Percentiles rank a stretch among this genome's conserved stretches.
These are phyloP conservation scores for Apotomis betuletana DNA, from an alignment of 2,888 invertebrate genomes.

Conservation along the genomic window DNA sequence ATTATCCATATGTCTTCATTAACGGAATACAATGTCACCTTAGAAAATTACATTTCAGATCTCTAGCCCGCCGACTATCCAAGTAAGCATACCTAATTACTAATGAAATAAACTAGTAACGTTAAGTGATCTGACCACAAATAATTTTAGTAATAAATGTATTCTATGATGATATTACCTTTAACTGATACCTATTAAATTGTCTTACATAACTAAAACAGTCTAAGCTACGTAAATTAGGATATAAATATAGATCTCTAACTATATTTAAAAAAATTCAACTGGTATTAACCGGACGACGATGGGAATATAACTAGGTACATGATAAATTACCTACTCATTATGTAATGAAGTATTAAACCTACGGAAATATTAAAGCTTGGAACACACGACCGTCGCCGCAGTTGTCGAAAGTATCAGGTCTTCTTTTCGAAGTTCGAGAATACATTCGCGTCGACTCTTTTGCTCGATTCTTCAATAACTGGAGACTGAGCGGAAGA, in stretches of 20 bases:
- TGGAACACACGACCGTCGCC: constrained; percentile 47
- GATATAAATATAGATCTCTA: neutral
- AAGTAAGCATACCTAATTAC: neutral
- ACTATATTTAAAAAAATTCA: neutral
- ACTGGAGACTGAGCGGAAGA: constrained; percentile 1
- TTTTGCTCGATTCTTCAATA: constrained; percentile 3
- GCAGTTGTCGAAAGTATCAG: constrained; percentile 26
- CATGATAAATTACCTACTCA: constrained; percentile 9
- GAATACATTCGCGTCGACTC: constrained; percentile 8
- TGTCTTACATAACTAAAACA: constrained; percentile 14
- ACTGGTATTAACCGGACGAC: constrained; percentile 30
- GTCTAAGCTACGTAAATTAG: constrained; percentile 9
- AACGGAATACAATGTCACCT: neutral
- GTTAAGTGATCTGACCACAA: neutral
- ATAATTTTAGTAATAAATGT: neutral
- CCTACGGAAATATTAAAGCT: constrained; percentile 58
- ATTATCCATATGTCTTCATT: no score
- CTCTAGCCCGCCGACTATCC: neutral
- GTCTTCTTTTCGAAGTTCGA: constrained; percentile 11
- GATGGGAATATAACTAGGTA: constrained; percentile 13
- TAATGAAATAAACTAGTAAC: neutral
- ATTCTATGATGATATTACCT: neutral
- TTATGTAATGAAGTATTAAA: constrained; percentile 23
- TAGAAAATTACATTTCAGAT: neutral
- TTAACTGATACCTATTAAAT: constrained; percentile 1